These are phyloP conservation scores for Microchrysa polita DNA, from an alignment of 2,888 invertebrate species.

Conservation along the genomic window DNA sequence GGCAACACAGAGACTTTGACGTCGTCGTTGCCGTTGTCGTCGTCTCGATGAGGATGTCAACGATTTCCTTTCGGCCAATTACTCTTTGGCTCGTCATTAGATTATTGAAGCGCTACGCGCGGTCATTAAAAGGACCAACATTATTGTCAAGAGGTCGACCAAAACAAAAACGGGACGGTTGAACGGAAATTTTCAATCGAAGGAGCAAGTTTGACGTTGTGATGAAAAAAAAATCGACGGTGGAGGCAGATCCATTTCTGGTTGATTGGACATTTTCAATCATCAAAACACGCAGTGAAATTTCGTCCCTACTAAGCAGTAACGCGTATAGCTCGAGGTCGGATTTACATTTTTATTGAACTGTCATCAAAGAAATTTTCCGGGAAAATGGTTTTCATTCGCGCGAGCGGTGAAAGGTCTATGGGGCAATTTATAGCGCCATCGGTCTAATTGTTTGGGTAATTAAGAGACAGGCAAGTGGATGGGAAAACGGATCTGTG, in stretches of 20 bases:
- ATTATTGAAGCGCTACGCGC: slow-evolving; percentile 26
- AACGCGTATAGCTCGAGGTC: neutral
- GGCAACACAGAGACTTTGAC: too few species aligned
- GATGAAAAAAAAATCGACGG: slow-evolving; percentile 8
- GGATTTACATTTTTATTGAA: slow-evolving; percentile 1
- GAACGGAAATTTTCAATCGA: neutral
- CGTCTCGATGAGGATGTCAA: neutral
- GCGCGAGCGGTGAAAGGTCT: slow-evolving; percentile 13
- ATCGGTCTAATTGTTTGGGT: slow-evolving; percentile 45
- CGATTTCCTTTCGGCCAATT: slow-evolving; percentile 22
- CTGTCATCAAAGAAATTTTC: neutral
- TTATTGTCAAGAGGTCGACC: slow-evolving; percentile 31
- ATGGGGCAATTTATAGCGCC: slow-evolving; percentile 30
- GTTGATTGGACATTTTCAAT: slow-evolving; percentile 24
- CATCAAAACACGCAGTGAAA: neutral
- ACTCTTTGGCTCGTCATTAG: slow-evolving; percentile 29
- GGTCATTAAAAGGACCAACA: slow-evolving; percentile 29
- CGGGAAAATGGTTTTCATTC: neutral
- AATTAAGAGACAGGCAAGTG: slow-evolving; percentile 45
- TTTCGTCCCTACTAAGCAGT: neutral
- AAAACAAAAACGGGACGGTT: slow-evolving; percentile 10
- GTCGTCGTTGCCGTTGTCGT: neutral
- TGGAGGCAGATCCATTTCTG: slow-evolving; percentile 9
- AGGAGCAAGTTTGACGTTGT: neutral
- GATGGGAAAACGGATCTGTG: slow-evolving; percentile 32